Base-by-base conservation (phyloP, 2,113 vertebrate genomes). In the Halcyon malimbica region DNA sequence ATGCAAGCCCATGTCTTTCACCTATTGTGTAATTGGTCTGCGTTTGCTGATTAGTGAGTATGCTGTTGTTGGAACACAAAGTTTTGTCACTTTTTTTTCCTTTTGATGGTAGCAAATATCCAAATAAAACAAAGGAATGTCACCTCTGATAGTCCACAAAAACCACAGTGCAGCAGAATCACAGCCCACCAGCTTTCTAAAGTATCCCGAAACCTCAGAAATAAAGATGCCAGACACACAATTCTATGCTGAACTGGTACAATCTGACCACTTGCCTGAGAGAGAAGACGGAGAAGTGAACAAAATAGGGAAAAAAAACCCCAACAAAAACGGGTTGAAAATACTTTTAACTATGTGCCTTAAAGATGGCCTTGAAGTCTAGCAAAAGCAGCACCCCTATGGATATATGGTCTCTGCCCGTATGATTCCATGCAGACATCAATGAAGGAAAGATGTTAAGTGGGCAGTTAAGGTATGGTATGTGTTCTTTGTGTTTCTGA, bases 91-190 rank as follows among this genome's bases (percentile, higher is more conserved):
- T 93, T 85, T 82, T 84, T 83, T 77, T 35, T 42, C 1, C 0
- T 48, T 94, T 96, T 87, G 62, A 59, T 57, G 28, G 44, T 86
- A 92, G 69, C 59, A 95, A 97, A 96, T 65, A 92, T 25, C 57
- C 54, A 69, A 90, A 81, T 64, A 95, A 97, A 96, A 91, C 57
- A 79, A 53, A 94, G 81, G 69, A 97, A 90, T 97, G 89, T 92
- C 90, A 87, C 65, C 77, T 92, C 29, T 78, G 77, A 65, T 13
- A 56, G 39, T 78, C 62, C 41, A 20, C 67, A 64, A 81, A 95
- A 95, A 91, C 29, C 75, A 37, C 8, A 81, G 50, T 10, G 4
- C 20, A 82, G 70, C 48, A 89, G 67, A 96, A 94, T 84, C 59
- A 82, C 31, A 91, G n/a, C 44, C 54, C 29, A 18, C n/a, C 63